phyloP scores from a whole-genome alignment of 2,113 vertebrate species.

The Nematolebias whitei region DNA sequence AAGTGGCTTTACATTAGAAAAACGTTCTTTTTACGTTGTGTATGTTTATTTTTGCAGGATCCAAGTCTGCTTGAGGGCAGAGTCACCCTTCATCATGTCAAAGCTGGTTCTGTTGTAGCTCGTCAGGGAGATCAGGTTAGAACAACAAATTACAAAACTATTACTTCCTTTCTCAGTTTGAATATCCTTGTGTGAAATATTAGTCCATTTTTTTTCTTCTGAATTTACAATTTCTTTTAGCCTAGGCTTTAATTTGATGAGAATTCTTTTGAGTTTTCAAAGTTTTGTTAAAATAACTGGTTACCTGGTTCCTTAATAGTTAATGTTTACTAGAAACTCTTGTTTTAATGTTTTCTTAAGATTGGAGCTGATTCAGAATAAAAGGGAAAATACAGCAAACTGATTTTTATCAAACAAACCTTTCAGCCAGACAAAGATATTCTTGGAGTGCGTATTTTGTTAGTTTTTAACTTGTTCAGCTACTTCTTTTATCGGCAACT shows the following conservation, averaged over 20 bases:
- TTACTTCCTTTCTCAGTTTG: not conserved
- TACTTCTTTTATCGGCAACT: too few species aligned
- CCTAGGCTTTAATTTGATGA: not conserved
- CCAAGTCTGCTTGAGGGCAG: conserved; percentile 84
- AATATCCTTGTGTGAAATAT: not conserved
- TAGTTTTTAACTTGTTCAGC: too few species aligned
- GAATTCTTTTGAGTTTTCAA: too few species aligned
- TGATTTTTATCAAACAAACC: not conserved
- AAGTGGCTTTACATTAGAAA: not conserved
- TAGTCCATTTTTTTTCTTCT: not conserved
- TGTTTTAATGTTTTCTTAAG: not conserved
- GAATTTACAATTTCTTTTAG: not conserved
- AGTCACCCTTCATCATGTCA: conserved; percentile 89
- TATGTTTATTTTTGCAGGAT: conserved; percentile 75
- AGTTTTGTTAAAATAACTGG: too few species aligned
- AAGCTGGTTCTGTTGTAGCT: conserved; percentile 89
- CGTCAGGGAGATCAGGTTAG: conserved; percentile 95
- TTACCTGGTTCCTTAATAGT: too few species aligned
- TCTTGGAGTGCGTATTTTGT: too few species aligned
- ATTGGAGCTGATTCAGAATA: not conserved
- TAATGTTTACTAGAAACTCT: too few species aligned
- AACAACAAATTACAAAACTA: not conserved
- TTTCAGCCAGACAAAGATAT: too few species aligned
- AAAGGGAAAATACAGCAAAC: not conserved
- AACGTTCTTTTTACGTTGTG: not conserved